Evolutionary conservation across 1,140 invertebrate genomes (phyloP), one percentile per base, ranked within the genome.

Genomic region (Wasmannia auropunctata): DNA sequence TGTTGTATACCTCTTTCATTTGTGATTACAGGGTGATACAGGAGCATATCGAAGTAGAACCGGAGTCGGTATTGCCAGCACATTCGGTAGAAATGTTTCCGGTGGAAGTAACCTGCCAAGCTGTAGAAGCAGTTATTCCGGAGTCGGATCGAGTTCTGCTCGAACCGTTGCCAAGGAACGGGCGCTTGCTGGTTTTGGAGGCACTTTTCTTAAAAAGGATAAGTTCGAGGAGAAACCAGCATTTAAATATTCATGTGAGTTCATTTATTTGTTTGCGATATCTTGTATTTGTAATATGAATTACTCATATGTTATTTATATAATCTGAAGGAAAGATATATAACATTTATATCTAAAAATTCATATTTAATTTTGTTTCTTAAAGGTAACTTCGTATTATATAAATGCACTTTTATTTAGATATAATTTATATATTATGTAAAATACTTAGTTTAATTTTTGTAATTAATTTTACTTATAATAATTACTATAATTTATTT

Each of bases 191-290:
- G 88, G 91, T 79, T 90, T 87, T 60, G 92, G 91, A 49, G 88
- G 87, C 22, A 88, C 90, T 65, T 93, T 92, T 81, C 85, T 89
- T 19, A 94, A 93, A 85, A 93, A 93, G 49, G 93, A 93, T 76
- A 94, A 93, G 85, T 19, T 86, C 46, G 92, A 91, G 3, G 94
- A 95, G 81, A 94, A 94, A 87, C 72, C 91, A 67, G 69, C 85
- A 37, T 93, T 93, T 46, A 94, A 94, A 89, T 94, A 91, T 90
- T 90, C 92, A 56, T 85, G 94, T 94, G 58, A 93, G 94, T 85
- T 40, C n/a, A 22, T 75, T 46, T 25, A 58, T 76, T 25, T 25
- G 3, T 40, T 60, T 28, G 19, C 11, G 34, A 22, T 56, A 81
- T 40, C 43, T 56, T 81, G 0, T 40, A 40, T 54, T 54, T 10